Conservation (phyloP, 2,888 invertebrate genomes). For the Idaea dimidiata region DNA sequence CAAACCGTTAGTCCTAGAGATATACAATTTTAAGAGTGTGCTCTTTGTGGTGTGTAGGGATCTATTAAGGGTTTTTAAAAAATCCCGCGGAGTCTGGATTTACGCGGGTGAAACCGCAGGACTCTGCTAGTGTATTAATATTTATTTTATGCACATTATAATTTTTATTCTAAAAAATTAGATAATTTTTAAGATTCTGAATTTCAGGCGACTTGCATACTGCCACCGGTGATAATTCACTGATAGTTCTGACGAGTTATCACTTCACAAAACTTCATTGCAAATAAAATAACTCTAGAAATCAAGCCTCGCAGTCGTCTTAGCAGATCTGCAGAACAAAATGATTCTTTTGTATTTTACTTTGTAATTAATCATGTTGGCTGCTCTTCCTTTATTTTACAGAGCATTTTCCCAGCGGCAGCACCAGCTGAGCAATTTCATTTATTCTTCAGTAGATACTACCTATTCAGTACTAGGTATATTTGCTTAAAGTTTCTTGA, state of each 20-base stretch:
- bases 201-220: too few species aligned
- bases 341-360: constrained; percentile 45
- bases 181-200: too few species aligned
- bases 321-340: constrained; percentile 27
- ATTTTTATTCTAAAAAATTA: too few species aligned
- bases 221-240: background rate
- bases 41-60: too few species aligned
- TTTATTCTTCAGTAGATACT: constrained; percentile 44
- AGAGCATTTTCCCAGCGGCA: constrained; percentile 38
- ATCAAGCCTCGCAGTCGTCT: constrained; percentile 15
- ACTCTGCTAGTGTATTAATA: too few species aligned
- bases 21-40: too few species aligned
- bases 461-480: constrained; percentile 40
- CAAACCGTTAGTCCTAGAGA: too few species aligned
- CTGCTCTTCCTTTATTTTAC: constrained; percentile 44
- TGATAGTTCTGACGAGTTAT: background rate
- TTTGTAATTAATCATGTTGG: constrained; percentile 58
- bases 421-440: constrained; percentile 51
- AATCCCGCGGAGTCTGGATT: too few species aligned
- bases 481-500: constrained; percentile 43
- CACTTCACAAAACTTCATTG: background rate
- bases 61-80: too few species aligned
- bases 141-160: too few species aligned
- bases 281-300: constrained; percentile 18
- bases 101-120: too few species aligned